Evolutionary conservation across 2,113 vertebrate genomes (phyloP).

Genomic region (Microtus richardsoni): DNA sequence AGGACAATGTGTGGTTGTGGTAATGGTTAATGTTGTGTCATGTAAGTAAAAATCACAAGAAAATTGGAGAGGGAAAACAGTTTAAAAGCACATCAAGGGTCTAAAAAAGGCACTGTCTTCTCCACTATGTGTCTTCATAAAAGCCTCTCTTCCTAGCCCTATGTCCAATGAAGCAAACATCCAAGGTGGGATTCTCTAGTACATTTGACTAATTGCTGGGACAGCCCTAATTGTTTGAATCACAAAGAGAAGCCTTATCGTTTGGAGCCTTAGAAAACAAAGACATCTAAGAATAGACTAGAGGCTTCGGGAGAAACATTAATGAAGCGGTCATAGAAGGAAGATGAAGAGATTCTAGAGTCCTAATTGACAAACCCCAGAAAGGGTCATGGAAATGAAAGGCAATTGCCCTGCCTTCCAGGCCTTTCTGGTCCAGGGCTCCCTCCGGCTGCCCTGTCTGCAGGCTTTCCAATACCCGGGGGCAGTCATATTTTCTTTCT

Average conservation of each 20-base stretch:
- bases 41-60: background rate
- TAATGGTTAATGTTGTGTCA: background rate
- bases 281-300: background rate
- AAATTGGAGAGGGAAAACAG: background rate
- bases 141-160: background rate
- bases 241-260: background rate
- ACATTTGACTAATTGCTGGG: background rate
- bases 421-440: background rate
- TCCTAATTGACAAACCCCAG: background rate
- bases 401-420: background rate
- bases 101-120: background rate
- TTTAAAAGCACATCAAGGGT: background rate
- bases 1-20: accelerated
- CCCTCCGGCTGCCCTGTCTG: background rate
- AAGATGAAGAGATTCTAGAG: slow-evolving; percentile 9
- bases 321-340: background rate
- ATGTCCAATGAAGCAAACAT: background rate
- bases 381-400: slow-evolving; percentile 17
- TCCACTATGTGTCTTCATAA: background rate
- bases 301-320: background rate
- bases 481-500: slow-evolving; percentile 71
- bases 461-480: slow-evolving; percentile 35
- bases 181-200: background rate
- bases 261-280: background rate
- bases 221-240: accelerated